A percentile compares a stretch with the other conserved stretches of the same genome.
phyloP scores from a whole-genome alignment of 92 coral and sea anemone species.

The Zoanthus solanderi region DNA sequence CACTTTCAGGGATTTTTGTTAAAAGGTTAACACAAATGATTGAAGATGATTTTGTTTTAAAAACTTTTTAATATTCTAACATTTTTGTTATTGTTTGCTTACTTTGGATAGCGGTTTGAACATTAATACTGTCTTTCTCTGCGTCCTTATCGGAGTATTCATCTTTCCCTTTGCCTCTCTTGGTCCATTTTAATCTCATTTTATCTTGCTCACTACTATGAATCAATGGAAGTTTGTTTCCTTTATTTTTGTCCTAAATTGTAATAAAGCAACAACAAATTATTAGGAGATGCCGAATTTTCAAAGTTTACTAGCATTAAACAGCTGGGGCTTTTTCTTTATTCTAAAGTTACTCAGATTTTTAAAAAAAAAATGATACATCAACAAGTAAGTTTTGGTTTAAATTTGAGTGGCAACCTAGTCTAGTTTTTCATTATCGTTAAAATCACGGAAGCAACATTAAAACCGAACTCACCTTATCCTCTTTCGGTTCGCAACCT shows the following conservation, averaged over 20 bases:
- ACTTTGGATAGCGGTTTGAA: slow-evolving; percentile 26
- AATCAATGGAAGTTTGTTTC: slow-evolving; percentile 20
- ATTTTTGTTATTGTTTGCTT: slow-evolving; percentile 34
- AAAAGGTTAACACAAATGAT: too few relatives aligned
- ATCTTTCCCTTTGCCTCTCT: slow-evolving; percentile 13
- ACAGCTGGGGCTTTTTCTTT: too few relatives aligned
- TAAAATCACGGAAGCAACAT: not conserved
- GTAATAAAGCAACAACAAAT: not conserved
- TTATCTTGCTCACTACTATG: slow-evolving; percentile 34
- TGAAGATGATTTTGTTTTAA: too few relatives aligned
- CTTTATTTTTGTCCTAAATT: slow-evolving; percentile 5
- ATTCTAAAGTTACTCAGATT: too few relatives aligned
- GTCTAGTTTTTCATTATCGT: not conserved
- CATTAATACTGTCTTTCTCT: slow-evolving; percentile 18
- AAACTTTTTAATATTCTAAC: too few relatives aligned
- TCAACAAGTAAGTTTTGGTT: too few relatives aligned
- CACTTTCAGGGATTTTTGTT: too few relatives aligned
- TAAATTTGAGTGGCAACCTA: too few relatives aligned
- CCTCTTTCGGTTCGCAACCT: not conserved
- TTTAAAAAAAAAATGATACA: too few relatives aligned
- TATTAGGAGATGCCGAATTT: not conserved
- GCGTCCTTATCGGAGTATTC: slow-evolving; percentile 48
- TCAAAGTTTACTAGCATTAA: too few relatives aligned
- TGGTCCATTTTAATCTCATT: slow-evolving; percentile 23
- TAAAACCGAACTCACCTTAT: not conserved